Conservation (phyloP, 2,113 vertebrate species). For the Oreochromis aureus region DNA sequence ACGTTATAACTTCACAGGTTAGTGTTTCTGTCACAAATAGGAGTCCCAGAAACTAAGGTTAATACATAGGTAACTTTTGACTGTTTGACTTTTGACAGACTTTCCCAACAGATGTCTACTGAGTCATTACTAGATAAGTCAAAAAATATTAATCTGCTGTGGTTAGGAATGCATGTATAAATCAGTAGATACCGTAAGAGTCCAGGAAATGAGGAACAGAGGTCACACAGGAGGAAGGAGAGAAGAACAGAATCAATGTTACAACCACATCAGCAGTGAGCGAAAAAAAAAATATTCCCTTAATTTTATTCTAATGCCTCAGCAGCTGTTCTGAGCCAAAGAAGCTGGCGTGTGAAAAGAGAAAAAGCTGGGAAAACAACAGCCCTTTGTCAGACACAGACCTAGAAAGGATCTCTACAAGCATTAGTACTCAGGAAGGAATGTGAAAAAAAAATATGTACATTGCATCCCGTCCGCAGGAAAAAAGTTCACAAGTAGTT, state of each 20-base stretch:
- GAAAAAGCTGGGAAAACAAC: slow-evolving; percentile 50
- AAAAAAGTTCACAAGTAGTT: background rate
- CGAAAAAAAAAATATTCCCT: slow-evolving; percentile 40
- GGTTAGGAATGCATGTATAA: slow-evolving; percentile 36
- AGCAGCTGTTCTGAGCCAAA: slow-evolving; percentile 39
- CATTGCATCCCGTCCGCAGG: background rate
- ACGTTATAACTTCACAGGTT: background rate
- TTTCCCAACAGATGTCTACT: background rate
- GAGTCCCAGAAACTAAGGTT: background rate
- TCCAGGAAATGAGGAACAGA: slow-evolving; percentile 49
- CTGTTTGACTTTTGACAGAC: background rate
- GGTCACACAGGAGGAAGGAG: slow-evolving; percentile 17
- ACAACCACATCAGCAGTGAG: slow-evolving; percentile 1
- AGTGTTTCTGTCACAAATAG: background rate
- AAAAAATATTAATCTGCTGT: background rate
- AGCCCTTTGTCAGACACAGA: slow-evolving; percentile 41
- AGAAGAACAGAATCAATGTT: slow-evolving; percentile 39
- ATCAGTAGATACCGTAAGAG: slow-evolving; percentile 33
- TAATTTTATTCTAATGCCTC: slow-evolving; percentile 52
- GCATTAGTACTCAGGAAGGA: slow-evolving; percentile 16
- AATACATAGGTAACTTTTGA: background rate
- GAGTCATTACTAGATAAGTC: background rate
- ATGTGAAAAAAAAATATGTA: background rate
- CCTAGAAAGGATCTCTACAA: background rate
- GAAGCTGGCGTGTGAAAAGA: slow-evolving; percentile 38